Evolutionary conservation across 2,888 invertebrate genomes (phyloP), one percentile per base, ranked within the genome.

Genomic region (Mimumesa dahlbomi): DNA sequence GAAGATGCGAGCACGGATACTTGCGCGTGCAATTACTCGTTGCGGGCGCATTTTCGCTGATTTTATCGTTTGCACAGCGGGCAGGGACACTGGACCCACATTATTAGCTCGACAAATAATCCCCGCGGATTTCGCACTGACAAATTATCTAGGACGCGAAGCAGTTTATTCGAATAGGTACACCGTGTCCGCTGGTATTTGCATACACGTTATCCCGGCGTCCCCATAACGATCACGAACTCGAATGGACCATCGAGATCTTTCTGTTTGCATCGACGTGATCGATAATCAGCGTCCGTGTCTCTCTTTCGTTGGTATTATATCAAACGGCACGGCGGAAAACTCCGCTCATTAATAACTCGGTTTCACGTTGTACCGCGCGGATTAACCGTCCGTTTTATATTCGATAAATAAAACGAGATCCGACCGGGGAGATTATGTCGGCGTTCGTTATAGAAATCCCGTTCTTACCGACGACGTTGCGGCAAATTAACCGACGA

Each of bases 101-200:
- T 87, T 87, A 87, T 87, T 87, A 87, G 85, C 84, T 84, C 78
- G 87, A 83, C 86, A 87, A 87, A 87, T 86, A 87, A 85, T 87
- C 86, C 87, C 83, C 68, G 77, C 61, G 86, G 87, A 87, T 86
- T 87, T 85, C 78, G 75, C 84, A 73, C 82, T 86, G 84, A 87
- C 87, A 85, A 87, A 87, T 87, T 85, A 86, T 85, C 84, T 85
- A 82, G 85, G 72, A 77, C 75, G 65, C 71, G 74, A 80, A 80
- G 76, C 85, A 86, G 85, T 86, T 86, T 86, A 86, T 86, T 84
- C 83, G 81, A 79, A 80, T 82, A 82, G 79, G 79, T 80, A 73
- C 71, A 79, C 75, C 79, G 74, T 79, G 76, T 75, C 68, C 62
- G 69, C 54, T 63, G 75, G 70, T 83, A 76, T 83, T 82, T 83